Evolutionary conservation across 2,113 vertebrate genomes (phyloP), one percentile per base, ranked within the genome.

Genomic region (Corythaixoides concolor): DNA sequence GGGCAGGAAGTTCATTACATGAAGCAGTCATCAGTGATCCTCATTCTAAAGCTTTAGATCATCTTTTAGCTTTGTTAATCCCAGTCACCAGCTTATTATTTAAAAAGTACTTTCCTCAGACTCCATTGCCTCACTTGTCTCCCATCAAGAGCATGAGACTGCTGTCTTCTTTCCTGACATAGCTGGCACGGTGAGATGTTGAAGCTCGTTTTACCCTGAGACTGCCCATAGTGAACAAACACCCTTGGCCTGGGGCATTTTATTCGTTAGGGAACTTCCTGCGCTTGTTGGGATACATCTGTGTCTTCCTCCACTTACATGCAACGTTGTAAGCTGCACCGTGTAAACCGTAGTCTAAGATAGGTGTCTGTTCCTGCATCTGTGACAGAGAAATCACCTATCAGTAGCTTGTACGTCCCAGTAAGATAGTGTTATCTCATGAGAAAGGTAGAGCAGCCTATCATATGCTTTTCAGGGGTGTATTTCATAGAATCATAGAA

Each of bases 391-490:
- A 50, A 19, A 13, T 76, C 60, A 72, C 63, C 55, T 80, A 2
- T 15, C 4, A 1, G 13, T 15, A 74, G 15, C 30, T 83, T 85
- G 19, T n/a, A 23, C 0, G 0, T 19, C 45, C 9, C 72, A 30
- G 32, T 55, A 74, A 79, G 10, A 35, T 0, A 37, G 8, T 30
- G 22, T 53, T 55, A 68, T n/a, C 59, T 27, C 37, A 11, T 1
- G 1, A 35, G 72, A 81, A 53, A 26, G 19, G 27, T 8, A 41
- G 7, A 59, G 30, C 39, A 79, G 49, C 24, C 50, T 53, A 22
- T 59, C 33, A 20, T 37, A 47, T 5, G n/a, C 20, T 41, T 88
- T 66, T 58, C 35, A 19, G 24, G 30, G 21, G 49, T 3, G 1
- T n/a, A 35, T 43, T 43, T 43, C 41, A 43, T 43, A 43, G 41